Percentiles rank a stretch among this genome's conserved stretches.
These are phyloP conservation scores for Hymenopus coronatus DNA, from an alignment of 2,888 invertebrate genomes.

Conservation along the genomic window DNA sequence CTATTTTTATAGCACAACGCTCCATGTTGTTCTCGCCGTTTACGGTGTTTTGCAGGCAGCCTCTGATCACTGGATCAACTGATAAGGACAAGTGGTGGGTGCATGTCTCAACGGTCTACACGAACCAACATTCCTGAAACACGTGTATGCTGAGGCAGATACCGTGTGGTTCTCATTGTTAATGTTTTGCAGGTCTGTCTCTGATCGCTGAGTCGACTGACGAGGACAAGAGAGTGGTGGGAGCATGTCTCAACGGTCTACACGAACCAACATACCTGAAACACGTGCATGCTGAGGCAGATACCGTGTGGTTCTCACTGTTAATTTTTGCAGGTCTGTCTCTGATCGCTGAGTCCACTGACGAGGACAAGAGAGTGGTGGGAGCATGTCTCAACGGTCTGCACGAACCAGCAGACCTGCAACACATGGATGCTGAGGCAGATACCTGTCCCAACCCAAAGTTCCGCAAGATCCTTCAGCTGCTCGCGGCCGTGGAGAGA, in stretches of 20 bases:
- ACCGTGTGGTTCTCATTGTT: neutral
- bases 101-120: slow-evolving; percentile 54
- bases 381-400: slow-evolving; percentile 56
- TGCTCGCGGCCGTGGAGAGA: slow-evolving; percentile 57
- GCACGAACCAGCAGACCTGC: slow-evolving; percentile 41
- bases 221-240: slow-evolving; percentile 55
- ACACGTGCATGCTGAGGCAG: slow-evolving; percentile 46
- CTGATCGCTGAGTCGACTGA: slow-evolving; percentile 57
- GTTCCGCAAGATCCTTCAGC: slow-evolving; percentile 62
- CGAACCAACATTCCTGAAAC: slow-evolving; percentile 40
- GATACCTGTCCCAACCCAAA: slow-evolving; percentile 57
- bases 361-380: slow-evolving; percentile 54
- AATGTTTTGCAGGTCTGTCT: slow-evolving; percentile 37
- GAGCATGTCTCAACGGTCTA: slow-evolving; percentile 54
- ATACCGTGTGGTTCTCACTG: slow-evolving; percentile 38
- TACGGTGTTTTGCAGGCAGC: too few species aligned
- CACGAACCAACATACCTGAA: slow-evolving; percentile 41
- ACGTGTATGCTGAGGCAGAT: slow-evolving; percentile 45
- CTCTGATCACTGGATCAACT: too few species aligned
- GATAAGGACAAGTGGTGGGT: too few species aligned
- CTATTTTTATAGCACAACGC: too few species aligned
- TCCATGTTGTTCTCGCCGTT: too few species aligned
- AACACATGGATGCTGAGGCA: slow-evolving; percentile 46
- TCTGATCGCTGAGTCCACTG: slow-evolving; percentile 57
- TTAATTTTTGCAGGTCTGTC: slow-evolving; percentile 52